Evolutionary conservation across 2,113 vertebrate species (phyloP).

Genomic region (Cricetomys ansorgei): DNA sequence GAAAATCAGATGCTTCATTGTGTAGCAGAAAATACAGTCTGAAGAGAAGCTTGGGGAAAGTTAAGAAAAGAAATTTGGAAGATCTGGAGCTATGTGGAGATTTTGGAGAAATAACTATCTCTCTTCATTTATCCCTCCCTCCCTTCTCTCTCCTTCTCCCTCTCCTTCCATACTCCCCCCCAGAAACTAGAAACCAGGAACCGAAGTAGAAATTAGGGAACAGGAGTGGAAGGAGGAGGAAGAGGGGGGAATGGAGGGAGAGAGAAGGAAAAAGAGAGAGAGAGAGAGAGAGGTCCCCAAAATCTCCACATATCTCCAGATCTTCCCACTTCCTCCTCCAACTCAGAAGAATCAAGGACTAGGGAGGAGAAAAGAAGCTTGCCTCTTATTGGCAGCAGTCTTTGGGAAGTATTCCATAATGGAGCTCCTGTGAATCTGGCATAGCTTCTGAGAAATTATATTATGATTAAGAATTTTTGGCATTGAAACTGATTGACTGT

Average conservation of each 20-base stretch:
- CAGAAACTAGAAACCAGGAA: not conserved
- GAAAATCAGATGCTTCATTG: too few relatives aligned
- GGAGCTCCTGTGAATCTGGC: not conserved
- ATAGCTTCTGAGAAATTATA: not conserved
- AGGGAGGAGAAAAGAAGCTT: not conserved
- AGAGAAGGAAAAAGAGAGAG: not conserved
- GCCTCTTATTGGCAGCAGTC: conserved; percentile 23
- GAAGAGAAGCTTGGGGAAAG: not conserved
- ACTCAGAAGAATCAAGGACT: not conserved
- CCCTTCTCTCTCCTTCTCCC: too few relatives aligned
- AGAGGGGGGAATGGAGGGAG: not conserved
- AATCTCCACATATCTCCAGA: not conserved
- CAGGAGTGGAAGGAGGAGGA: not conserved
- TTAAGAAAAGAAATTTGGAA: not conserved
- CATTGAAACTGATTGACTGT: not conserved
- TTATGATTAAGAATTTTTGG: not conserved
- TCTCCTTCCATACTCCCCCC: too few relatives aligned
- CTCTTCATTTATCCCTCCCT: not conserved
- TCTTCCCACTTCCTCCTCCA: not conserved
- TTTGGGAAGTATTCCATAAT: not conserved
- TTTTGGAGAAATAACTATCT: not conserved
- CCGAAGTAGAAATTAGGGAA: not conserved
- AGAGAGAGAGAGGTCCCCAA: not conserved
- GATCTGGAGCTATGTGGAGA: not conserved
- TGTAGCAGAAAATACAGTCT: too few relatives aligned